phyloP scores from a whole-genome alignment of 2,113 vertebrate species.

The Vanacampus margaritifer region DNA sequence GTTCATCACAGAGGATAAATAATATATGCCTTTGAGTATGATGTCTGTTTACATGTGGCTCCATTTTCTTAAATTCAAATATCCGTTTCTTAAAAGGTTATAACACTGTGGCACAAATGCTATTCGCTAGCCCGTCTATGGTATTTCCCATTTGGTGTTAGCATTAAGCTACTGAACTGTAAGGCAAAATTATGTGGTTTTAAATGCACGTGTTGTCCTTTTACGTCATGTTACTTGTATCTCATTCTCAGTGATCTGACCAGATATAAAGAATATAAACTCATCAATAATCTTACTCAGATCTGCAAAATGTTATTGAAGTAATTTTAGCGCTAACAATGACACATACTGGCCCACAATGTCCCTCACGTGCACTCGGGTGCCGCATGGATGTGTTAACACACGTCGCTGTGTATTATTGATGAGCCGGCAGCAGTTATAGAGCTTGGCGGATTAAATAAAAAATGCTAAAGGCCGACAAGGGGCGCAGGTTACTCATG shows the following conservation, averaged over 20 bases:
- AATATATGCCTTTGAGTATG: too few species aligned
- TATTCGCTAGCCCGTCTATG: too few species aligned
- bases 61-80: too few species aligned
- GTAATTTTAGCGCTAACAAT: neutral
- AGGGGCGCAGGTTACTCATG: slow-evolving; percentile 89
- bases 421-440: slow-evolving; percentile 79
- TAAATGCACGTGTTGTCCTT: neutral
- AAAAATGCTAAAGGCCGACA: slow-evolving; percentile 87
- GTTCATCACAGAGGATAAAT: too few species aligned
- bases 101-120: too few species aligned
- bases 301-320: neutral
- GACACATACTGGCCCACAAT: neutral
- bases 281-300: neutral
- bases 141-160: neutral
- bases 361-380: slow-evolving; percentile 19
- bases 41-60: too few species aligned
- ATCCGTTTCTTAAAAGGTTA: too few species aligned
- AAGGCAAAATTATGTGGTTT: neutral
- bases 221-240: too few species aligned
- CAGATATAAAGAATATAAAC: neutral
- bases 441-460: slow-evolving; percentile 86
- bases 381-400: slow-evolving; percentile 83
- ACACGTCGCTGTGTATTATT: slow-evolving; percentile 86
- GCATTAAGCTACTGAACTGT: neutral
- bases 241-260: neutral